A percentile compares a stretch with the other conserved stretches of the same genome.
These are phyloP conservation scores for Margarornis squamiger DNA, from an alignment of 2,797 vertebrate genomes.

Conservation along the genomic window DNA sequence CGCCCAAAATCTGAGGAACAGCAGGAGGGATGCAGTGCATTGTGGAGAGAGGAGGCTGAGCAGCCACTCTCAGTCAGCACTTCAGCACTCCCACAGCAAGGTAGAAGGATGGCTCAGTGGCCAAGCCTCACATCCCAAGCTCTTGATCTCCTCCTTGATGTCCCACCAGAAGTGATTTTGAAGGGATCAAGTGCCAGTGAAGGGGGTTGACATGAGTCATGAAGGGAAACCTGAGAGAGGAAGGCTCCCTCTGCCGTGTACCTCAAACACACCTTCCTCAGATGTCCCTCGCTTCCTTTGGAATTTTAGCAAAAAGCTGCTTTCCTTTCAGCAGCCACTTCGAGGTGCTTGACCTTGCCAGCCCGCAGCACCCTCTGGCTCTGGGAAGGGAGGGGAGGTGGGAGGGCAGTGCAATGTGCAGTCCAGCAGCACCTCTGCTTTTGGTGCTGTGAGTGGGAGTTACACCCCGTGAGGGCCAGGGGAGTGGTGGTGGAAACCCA, in stretches of 20 bases:
- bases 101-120: not conserved
- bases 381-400: not conserved
- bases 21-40: not conserved
- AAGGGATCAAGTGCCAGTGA: accelerated
- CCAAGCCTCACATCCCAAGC: not conserved
- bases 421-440: accelerated
- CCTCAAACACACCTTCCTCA: not conserved
- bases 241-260: not conserved
- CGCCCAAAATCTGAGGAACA: not conserved
- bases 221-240: not conserved
- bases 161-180: not conserved
- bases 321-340: not conserved
- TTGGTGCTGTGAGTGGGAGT: not conserved
- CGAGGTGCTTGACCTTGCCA: not conserved
- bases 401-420: too few relatives aligned
- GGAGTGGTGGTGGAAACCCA: not conserved
- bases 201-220: not conserved
- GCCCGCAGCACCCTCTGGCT: not conserved
- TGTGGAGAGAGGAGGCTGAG: not conserved
- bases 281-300: not conserved
- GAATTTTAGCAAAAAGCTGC: not conserved
- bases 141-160: not conserved
- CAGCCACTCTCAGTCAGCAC: not conserved
- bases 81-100: not conserved
- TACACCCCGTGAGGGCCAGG: accelerated